These are phyloP conservation scores for Tiliqua scincoides DNA, from an alignment of 2,113 vertebrate genomes.

Conservation along the genomic window DNA sequence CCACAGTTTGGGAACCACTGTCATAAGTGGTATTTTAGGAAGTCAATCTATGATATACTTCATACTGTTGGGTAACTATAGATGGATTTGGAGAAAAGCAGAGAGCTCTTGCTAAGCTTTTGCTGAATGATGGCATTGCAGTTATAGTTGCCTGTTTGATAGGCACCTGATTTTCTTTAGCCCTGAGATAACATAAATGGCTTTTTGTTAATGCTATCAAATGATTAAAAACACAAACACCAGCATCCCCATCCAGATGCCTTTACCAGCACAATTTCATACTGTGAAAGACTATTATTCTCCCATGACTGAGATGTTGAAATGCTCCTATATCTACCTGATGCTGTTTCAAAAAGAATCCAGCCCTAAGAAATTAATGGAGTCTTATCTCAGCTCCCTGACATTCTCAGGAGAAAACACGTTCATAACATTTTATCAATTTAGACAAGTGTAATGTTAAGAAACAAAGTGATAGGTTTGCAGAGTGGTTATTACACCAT, in stretches of 20 bases:
- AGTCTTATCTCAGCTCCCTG: conserved; percentile 39
- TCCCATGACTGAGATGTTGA: neutral
- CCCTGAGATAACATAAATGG: neutral
- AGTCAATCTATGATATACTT: neutral
- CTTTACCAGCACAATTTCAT: neutral
- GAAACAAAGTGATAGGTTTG: conserved; percentile 49
- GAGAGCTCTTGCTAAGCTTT: neutral
- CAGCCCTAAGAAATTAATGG: conserved; percentile 45
- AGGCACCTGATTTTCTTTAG: neutral
- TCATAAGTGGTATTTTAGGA: too few species aligned
- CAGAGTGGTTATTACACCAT: conserved; percentile 40
- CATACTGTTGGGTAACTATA: neutral
- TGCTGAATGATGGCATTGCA: neutral
- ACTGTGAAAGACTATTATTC: conserved; percentile 13
- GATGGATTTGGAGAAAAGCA: neutral
- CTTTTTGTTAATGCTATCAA: neutral
- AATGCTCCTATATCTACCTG: conserved; percentile 40
- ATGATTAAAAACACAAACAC: neutral
- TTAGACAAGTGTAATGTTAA: conserved; percentile 56
- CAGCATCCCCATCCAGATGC: neutral
- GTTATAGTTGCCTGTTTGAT: neutral
- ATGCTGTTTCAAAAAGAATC: conserved; percentile 42
- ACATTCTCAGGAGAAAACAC: conserved; percentile 24
- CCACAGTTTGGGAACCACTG: too few species aligned
- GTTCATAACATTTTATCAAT: conserved; percentile 45